These are phyloP conservation scores for Dreissena rostriformis DNA, from an alignment of 1,140 invertebrate species.

Conservation along the genomic window DNA sequence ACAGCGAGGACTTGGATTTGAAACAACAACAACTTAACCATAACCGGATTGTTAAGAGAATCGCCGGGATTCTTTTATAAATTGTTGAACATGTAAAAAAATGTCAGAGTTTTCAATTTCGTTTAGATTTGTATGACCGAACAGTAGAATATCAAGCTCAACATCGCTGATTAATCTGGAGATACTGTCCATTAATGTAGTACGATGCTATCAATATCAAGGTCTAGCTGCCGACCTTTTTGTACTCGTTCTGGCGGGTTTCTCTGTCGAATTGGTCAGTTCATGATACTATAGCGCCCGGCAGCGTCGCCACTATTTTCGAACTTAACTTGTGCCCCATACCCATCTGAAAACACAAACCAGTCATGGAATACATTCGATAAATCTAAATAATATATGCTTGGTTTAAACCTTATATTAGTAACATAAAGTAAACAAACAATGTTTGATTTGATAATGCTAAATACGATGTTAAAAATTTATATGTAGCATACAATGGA, in stretches of 20 bases:
- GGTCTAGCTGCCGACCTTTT: slow-evolving; percentile 71
- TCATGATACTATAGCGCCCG: slow-evolving; percentile 82
- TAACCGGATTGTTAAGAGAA: too few relatives aligned
- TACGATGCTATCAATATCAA: slow-evolving; percentile 70
- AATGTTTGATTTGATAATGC: too few relatives aligned
- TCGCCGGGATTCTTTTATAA: slow-evolving; percentile 90
- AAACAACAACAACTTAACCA: too few relatives aligned
- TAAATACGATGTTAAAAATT: too few relatives aligned
- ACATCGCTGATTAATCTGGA: slow-evolving; percentile 87
- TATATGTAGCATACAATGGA: too few relatives aligned
- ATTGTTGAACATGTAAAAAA: too few relatives aligned
- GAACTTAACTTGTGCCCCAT: slow-evolving; percentile 77
- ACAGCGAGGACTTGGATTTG: slow-evolving; percentile 81
- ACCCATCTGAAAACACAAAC: slow-evolving; percentile 71
- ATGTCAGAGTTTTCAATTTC: too few relatives aligned
- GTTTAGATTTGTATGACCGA: too few relatives aligned
- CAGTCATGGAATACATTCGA: too few relatives aligned
- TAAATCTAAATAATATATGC: too few relatives aligned
- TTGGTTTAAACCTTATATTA: too few relatives aligned
- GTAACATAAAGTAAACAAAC: too few relatives aligned
- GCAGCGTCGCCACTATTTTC: slow-evolving; percentile 82
- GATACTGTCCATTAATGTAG: slow-evolving; percentile 77
- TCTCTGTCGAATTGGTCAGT: slow-evolving; percentile 74
- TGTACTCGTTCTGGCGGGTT: slow-evolving; percentile 71
- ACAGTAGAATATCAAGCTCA: slow-evolving; percentile 85